Evolutionary conservation across 1,140 invertebrate species (phyloP), one percentile per base, ranked within the genome.

Genomic region (Lasioglossum baleicum): DNA sequence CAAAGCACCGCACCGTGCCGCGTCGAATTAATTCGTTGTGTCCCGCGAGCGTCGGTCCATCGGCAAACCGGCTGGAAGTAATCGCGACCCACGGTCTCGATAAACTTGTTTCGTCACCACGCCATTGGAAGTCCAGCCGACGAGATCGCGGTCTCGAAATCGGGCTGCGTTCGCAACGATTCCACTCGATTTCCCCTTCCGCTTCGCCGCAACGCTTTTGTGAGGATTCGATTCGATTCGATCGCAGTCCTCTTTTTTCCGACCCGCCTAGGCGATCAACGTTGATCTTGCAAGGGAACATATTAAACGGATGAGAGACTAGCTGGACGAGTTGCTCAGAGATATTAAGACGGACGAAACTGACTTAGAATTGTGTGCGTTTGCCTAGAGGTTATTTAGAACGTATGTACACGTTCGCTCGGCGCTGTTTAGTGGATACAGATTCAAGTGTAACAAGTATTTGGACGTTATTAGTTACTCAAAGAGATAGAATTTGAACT

Each of bases 21-120:
- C 70, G 65, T 69, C 72, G 77, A 88, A 90, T 90, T 90, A 89
- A 89, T 87, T 84, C 86, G 81, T 86, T 87, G 86, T 87, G 90
- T 90, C 88, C 51, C 51, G 51, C 17, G 51, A 48, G 44, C 73
- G 75, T 70, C 78, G 61, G 77, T 71, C 86, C 86, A 87, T 85
- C 87, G 86, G 85, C 78, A 85, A 88, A 88, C 80, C 76, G 70
- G 40, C 58, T 40, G 64, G 51, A 88, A 90, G 84, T 85, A 89
- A 88, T 86, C 72, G 84, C 31, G 70, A 66, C 75, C 70, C 82
- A 20, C 5, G 63, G 35, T 8, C 7, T n/a, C 63, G 35, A 42
- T n/a, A 17, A 7, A 10, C 26, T 64, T 40, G 31, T 64, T 40
- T 53, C 51, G 51, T 53, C 51, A 4, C 51, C 44, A 48, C 13